These are phyloP conservation scores for Pelosia muscerda DNA, from an alignment of 2,888 invertebrate species.

Conservation along the genomic window DNA sequence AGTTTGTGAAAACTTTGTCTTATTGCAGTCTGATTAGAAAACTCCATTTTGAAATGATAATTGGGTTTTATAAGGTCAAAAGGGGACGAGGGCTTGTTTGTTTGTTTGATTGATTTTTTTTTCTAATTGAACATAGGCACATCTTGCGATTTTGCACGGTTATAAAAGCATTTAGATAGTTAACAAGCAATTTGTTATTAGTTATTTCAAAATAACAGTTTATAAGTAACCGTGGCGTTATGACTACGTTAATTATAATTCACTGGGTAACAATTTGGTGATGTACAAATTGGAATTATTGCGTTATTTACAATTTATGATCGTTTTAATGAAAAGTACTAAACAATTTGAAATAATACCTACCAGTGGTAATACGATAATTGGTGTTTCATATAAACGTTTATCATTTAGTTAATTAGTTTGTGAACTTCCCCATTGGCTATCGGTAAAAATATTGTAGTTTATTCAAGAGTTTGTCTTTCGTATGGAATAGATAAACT, in stretches of 20 bases:
- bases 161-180: slow-evolving; percentile 30
- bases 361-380: slow-evolving; percentile 44
- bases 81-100: slow-evolving; percentile 49
- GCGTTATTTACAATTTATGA: slow-evolving; percentile 28
- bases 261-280: slow-evolving; percentile 14
- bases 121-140: slow-evolving; percentile 11
- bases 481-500: too few species aligned
- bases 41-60: slow-evolving; percentile 52
- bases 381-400: slow-evolving; percentile 39
- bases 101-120: slow-evolving; percentile 35
- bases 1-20: slow-evolving; percentile 83
- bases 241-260: slow-evolving; percentile 26
- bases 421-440: neutral
- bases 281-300: slow-evolving; percentile 23
- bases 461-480: neutral
- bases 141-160: slow-evolving; percentile 33
- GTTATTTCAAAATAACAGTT: slow-evolving; percentile 25
- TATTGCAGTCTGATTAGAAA: slow-evolving; percentile 79
- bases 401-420: slow-evolving; percentile 36
- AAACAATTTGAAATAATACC: slow-evolving; percentile 30
- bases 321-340: slow-evolving; percentile 25
- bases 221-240: slow-evolving; percentile 19
- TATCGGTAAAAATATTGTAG: neutral
- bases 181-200: slow-evolving; percentile 25
- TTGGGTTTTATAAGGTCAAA: slow-evolving; percentile 72